phyloP scores from a whole-genome alignment of 2,888 invertebrate species.

The Acronicta leporina region DNA sequence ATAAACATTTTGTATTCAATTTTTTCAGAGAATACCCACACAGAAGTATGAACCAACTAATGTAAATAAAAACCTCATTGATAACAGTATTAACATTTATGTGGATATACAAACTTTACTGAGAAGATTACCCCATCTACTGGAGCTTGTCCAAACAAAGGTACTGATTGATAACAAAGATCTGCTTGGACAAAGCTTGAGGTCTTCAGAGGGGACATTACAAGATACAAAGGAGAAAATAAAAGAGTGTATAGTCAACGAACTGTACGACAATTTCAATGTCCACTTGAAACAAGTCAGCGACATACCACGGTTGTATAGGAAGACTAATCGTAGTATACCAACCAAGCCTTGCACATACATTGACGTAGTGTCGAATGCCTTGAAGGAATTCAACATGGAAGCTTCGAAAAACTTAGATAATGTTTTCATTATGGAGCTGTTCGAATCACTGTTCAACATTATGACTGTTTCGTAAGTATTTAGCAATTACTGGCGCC shows the following conservation, averaged over 20 bases:
- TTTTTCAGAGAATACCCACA: conserved; percentile 71
- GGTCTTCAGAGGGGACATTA: conserved; percentile 69
- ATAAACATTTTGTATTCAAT: background rate
- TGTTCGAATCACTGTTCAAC: conserved; percentile 82
- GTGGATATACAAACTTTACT: conserved; percentile 73
- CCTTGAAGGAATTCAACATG: conserved; percentile 89
- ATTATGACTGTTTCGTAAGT: conserved; percentile 89
- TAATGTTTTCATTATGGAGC: conserved; percentile 70
- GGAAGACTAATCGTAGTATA: conserved; percentile 96
- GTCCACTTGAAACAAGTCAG: conserved; percentile 94
- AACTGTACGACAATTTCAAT: conserved; percentile 82
- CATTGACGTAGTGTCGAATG: conserved; percentile 91
- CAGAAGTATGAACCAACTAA: conserved; percentile 70
- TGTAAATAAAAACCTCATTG: conserved; percentile 76
- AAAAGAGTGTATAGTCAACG: conserved; percentile 79
- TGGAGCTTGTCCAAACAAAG: conserved; percentile 70
- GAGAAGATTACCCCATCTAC: conserved; percentile 71
- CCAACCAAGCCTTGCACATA: conserved; percentile 95
- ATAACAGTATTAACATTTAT: conserved; percentile 79
- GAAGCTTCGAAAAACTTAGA: conserved; percentile 80
- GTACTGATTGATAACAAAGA: conserved; percentile 67
- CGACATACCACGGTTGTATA: conserved; percentile 97
- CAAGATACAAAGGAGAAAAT: conserved; percentile 71
- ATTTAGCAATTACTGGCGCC: conserved; percentile 8
- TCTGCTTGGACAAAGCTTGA: conserved; percentile 70